phyloP scores from a whole-genome alignment of 2,113 vertebrate genomes.

The Platichthys flesus region DNA sequence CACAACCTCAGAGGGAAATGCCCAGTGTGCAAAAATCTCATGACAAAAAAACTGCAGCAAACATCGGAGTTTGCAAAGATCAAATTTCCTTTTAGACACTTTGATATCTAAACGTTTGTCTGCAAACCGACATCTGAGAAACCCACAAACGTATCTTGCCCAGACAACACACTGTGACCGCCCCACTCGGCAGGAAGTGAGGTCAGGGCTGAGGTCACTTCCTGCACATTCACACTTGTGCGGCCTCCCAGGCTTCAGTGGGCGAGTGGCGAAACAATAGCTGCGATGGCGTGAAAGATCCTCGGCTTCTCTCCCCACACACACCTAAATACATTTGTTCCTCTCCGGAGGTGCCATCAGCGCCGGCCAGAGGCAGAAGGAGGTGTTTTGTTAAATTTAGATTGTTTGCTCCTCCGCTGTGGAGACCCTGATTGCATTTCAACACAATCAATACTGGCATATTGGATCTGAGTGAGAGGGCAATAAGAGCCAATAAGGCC shows the following conservation, averaged over 20 bases:
- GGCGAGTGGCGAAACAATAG: constrained; percentile 57
- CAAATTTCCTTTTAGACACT: too few species aligned
- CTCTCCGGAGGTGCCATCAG: constrained; percentile 53
- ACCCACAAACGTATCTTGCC: constrained; percentile 7
- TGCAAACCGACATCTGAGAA: not conserved
- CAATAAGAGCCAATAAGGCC: constrained; percentile 78
- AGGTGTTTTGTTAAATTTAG: constrained; percentile 77
- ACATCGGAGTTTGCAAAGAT: too few species aligned
- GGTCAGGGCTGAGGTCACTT: constrained; percentile 67
- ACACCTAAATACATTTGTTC: constrained; percentile 60
- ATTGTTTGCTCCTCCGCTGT: constrained; percentile 73
- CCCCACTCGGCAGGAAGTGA: constrained; percentile 48
- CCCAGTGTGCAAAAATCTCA: constrained; percentile 7
- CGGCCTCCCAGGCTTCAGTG: constrained; percentile 18
- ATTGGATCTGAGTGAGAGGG: constrained; percentile 75
- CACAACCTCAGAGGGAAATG: not conserved
- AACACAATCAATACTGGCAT: constrained; percentile 79
- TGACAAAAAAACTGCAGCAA: too few species aligned
- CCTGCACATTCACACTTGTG: constrained; percentile 49
- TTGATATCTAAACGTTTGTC: not conserved
- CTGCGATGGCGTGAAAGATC: constrained; percentile 3
- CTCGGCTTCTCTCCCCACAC: constrained; percentile 10
- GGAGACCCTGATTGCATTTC: constrained; percentile 78
- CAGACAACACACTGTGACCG: constrained; percentile 14
- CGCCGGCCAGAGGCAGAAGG: constrained; percentile 52